These are phyloP conservation scores for Neoaliturus tenellus DNA, from an alignment of 2,888 invertebrate species.

Conservation along the genomic window DNA sequence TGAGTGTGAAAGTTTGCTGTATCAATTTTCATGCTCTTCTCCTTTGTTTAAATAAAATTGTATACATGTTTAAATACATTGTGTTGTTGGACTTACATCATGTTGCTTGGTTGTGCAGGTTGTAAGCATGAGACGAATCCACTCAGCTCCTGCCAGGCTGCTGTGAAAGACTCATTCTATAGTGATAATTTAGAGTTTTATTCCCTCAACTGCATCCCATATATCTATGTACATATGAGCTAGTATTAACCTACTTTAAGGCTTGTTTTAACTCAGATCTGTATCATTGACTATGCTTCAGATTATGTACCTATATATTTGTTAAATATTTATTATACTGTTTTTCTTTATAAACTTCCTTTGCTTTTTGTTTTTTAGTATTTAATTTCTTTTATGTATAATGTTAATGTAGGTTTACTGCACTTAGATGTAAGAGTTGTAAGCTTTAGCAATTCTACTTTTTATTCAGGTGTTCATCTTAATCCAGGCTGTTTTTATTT, in stretches of 20 bases:
- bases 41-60: too few species aligned
- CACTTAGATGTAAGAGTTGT: background rate
- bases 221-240: constrained; percentile 11
- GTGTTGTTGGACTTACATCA: too few species aligned
- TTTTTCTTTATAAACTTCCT: background rate
- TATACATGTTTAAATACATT: too few species aligned
- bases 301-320: constrained; percentile 5
- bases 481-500: too few species aligned
- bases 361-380: background rate
- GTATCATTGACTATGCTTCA: background rate
- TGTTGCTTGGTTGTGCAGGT: background rate
- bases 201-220: background rate
- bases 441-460: background rate
- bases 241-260: constrained; percentile 30
- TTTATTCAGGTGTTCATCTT: background rate
- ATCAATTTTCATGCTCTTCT: too few species aligned
- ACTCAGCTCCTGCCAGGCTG: background rate
- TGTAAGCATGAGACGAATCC: background rate
- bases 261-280: constrained; percentile 19
- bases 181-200: background rate
- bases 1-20: too few species aligned
- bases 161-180: background rate
- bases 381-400: background rate
- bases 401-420: background rate
- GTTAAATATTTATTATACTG: constrained; percentile 17